Conservation (phyloP, 2,797 vertebrate species). For the Salarias fasciatus region DNA sequence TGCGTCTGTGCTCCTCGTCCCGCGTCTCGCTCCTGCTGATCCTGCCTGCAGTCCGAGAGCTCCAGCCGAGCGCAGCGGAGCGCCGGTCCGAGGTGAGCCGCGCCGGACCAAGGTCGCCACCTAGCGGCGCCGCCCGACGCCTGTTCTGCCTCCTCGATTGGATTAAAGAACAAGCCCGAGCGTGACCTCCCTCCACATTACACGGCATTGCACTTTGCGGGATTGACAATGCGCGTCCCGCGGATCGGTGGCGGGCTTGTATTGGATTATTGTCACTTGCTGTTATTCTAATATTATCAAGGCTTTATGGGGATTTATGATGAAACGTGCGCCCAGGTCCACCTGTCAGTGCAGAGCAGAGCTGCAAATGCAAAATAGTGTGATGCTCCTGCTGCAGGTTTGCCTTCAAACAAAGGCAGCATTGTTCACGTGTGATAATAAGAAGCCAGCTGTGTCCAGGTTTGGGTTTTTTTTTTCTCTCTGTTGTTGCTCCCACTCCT, state of each 20-base stretch:
- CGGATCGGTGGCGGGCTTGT: constrained; percentile 25
- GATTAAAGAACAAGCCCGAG: constrained; percentile 68
- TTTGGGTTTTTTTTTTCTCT: constrained; percentile 52
- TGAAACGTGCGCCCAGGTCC: constrained; percentile 14
- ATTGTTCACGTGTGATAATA: constrained; percentile 53
- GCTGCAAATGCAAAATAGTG: constrained; percentile 30
- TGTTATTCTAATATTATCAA: constrained; percentile 57
- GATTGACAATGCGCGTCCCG: constrained; percentile 52
- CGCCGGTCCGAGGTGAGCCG: constrained; percentile 45
- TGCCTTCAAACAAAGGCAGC: constrained; percentile 51
- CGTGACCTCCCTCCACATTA: constrained; percentile 52
- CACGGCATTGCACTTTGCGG: constrained; percentile 67
- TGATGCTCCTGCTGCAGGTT: constrained; percentile 32
- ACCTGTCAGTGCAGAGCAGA: constrained; percentile 3
- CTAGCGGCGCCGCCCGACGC: constrained; percentile 64
- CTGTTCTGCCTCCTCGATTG: constrained; percentile 54
- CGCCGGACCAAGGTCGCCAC: constrained; percentile 73
- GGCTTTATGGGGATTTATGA: constrained; percentile 48
- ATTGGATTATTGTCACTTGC: constrained; percentile 61
- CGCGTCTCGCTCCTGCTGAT: constrained; percentile 53
- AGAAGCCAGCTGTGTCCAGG: constrained; percentile 63
- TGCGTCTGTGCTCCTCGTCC: constrained; percentile 34
- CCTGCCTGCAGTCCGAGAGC: constrained; percentile 54
- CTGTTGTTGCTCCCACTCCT: too few relatives aligned
- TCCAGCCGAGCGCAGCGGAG: constrained; percentile 53